These are phyloP conservation scores for Sebastes paucispinis DNA, from an alignment of 2,797 vertebrate species.

Conservation along the genomic window DNA sequence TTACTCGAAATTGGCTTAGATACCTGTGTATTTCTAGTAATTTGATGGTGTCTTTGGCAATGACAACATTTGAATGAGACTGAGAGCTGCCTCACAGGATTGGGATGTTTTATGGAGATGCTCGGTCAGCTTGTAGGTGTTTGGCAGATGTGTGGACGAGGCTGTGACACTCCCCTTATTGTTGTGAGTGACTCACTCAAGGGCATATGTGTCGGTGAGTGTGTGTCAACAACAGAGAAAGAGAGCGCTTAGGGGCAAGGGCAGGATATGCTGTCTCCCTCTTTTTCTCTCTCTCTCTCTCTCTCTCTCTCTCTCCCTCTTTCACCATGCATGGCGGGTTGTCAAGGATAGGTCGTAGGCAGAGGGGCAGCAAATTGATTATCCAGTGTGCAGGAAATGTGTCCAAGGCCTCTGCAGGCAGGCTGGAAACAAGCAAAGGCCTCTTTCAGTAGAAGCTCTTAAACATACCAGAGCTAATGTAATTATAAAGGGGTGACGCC, in stretches of 20 bases:
- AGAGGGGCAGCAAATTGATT: conserved; percentile 72
- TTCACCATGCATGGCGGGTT: conserved; percentile 50
- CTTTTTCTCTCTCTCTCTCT: neutral
- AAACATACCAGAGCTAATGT: conserved; percentile 69
- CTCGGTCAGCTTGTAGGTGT: conserved; percentile 60
- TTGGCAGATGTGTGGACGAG: conserved; percentile 46
- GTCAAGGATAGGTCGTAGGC: conserved; percentile 49
- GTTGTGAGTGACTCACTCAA: conserved; percentile 56
- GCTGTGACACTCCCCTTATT: conserved; percentile 67
- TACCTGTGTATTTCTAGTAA: neutral
- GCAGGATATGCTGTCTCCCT: conserved; percentile 42
- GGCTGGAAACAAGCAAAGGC: conserved; percentile 53
- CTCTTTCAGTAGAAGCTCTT: conserved; percentile 52
- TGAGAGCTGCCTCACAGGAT: conserved; percentile 20
- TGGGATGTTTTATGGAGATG: conserved; percentile 31
- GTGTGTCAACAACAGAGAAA: conserved; percentile 50
- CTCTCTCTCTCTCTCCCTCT: neutral
- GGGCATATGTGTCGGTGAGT: conserved; percentile 43
- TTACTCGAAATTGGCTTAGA: too few species aligned
- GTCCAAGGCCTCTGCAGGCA: conserved; percentile 60
- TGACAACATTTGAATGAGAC: neutral
- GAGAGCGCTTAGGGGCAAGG: conserved; percentile 40
- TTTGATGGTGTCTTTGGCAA: neutral
- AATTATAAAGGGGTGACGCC: conserved; percentile 59
- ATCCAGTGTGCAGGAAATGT: conserved; percentile 66